Evolutionary conservation across 2,797 vertebrate genomes (phyloP), one percentile per base, ranked within the genome.

Genomic region (Setipinna tenuifilis): DNA sequence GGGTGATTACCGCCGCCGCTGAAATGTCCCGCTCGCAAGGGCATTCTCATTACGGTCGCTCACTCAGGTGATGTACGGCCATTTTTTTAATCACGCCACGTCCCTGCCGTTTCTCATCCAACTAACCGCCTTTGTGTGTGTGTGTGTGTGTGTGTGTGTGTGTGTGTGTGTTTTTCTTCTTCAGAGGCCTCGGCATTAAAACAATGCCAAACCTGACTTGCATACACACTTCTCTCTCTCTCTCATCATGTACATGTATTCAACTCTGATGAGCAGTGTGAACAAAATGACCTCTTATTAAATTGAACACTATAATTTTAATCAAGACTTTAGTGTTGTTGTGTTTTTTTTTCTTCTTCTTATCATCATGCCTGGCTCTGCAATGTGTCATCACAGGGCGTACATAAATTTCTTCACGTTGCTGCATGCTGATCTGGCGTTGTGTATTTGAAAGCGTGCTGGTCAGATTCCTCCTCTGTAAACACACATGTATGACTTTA

Each of bases 31-130:
- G 59, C 41, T 71, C 75, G 81, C 88, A 87, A 87, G 86, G 85
- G 84, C 84, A 58, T 71, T 57, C 81, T 82, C 83, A 84, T 86
- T 87, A 87, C 86, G 84, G 57, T 83, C 81, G 31, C 71, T 25
- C 5, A 17, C 71, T 35, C 17, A 17, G 71, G 71, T 78, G 71
- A 78, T 78, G 35, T 78, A 78, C 71, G 19, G 71, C 71, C 71
- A 5, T 17, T 44, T 78, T 78, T 78, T 78, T 78, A 78, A 78
- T 78, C 71, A 78, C 31, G 17, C 31, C 71, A 21, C 41, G 17
- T 78, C 71, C 71, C 41, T 7, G 17, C 9, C 35, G 71, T 41
- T 44, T 17, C 31, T 78, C 71, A 21, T 78, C 71, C 17, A 44
- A 44, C 71, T 78, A 19, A 78, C 35, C 35, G 71, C 17, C 7